Conservation (phyloP, 2,888 invertebrate species). For the Tillus elongatus region DNA sequence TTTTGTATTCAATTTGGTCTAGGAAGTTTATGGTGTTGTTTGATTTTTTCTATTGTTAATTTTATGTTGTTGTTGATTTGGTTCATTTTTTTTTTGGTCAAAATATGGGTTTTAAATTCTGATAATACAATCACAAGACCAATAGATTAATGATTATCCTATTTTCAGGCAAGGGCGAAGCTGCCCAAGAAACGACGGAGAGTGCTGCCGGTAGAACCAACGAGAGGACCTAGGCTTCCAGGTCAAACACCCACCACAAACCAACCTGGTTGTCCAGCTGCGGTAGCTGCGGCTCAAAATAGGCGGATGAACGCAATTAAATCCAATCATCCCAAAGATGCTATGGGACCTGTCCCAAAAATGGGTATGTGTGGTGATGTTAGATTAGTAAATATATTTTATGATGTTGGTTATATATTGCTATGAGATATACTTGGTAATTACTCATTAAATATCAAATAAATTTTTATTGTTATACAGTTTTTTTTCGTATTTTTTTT, state of each 20-base stretch:
- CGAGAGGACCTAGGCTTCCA: conserved; percentile 57
- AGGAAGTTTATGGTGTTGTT: no score
- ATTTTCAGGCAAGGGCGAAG: conserved; percentile 84
- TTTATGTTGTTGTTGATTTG: no score
- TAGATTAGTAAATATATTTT: background rate
- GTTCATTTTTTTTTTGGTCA: no score
- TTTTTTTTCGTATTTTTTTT: no score
- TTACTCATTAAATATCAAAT: no score
- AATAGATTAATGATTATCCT: conserved; percentile 5
- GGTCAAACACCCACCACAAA: conserved; percentile 41
- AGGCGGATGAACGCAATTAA: conserved; percentile 81
- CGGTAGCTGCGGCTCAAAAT: conserved; percentile 53
- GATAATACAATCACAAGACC: no score
- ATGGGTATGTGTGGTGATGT: conserved; percentile 53
- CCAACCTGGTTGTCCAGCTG: conserved; percentile 39
- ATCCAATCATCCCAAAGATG: conserved; percentile 76
- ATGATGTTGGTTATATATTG: background rate
- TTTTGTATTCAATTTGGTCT: no score
- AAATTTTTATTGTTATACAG: no score
- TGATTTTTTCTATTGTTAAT: no score
- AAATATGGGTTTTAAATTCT: no score
- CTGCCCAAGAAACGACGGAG: conserved; percentile 96
- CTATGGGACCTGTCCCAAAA: conserved; percentile 49
- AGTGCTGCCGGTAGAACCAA: conserved; percentile 92
- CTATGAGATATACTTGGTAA: no score